Evolutionary conservation across 2,113 vertebrate genomes (phyloP).

Genomic region (Cavia aperea): DNA sequence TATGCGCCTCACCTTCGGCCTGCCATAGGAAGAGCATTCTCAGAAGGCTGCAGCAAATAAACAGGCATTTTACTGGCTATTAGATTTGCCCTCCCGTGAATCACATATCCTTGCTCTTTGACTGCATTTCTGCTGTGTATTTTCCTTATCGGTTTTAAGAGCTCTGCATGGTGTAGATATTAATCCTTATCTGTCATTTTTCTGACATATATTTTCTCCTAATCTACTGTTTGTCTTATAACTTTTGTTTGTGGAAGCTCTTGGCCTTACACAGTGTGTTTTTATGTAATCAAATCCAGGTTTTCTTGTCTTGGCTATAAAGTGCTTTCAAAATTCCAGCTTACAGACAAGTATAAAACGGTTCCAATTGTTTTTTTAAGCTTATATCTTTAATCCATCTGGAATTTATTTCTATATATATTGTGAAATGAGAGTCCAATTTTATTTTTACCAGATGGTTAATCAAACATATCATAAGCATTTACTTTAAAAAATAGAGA

Average conservation of each 20-base stretch:
- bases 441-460: constrained; percentile 56
- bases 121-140: constrained; percentile 1
- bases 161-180: constrained; percentile 33
- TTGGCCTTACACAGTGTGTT: not conserved
- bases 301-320: constrained; percentile 20
- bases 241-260: constrained; percentile 27
- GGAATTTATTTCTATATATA: constrained; percentile 49
- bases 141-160: constrained; percentile 61
- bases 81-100: constrained; percentile 18
- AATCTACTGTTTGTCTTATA: constrained; percentile 41
- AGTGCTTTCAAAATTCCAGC: not conserved
- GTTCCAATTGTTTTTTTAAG: constrained; percentile 39
- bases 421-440: constrained; percentile 37
- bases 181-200: constrained; percentile 48
- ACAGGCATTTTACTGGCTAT: not conserved
- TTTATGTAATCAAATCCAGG: constrained; percentile 37
- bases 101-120: not conserved
- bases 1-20: not conserved
- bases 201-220: constrained; percentile 37
- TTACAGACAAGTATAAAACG: constrained; percentile 28
- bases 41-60: not conserved
- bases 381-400: constrained; percentile 33
- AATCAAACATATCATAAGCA: constrained; percentile 44
- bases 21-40: not conserved
- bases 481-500: constrained; percentile 13